Conservation (phyloP, 2,113 vertebrate species). For the Perognathus longimembris region DNA sequence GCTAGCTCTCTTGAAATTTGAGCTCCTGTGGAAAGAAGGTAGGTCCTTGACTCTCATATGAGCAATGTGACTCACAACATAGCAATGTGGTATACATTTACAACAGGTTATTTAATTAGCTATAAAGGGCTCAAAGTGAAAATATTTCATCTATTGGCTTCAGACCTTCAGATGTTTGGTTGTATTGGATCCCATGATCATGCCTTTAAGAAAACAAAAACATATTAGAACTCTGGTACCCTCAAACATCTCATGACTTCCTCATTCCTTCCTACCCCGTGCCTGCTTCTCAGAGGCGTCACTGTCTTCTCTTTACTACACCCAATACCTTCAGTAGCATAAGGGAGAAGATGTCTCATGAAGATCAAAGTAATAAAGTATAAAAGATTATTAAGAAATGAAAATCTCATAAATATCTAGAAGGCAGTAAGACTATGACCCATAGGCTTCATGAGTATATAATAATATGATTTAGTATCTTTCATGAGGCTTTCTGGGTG, state of each 20-base stretch:
- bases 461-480: slow-evolving; percentile 14
- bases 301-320: background rate
- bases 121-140: slow-evolving; percentile 15
- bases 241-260: background rate
- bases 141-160: background rate
- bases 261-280: background rate
- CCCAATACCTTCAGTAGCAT: background rate
- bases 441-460: slow-evolving; percentile 25
- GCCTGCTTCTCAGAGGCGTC: background rate
- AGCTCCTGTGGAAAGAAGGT: too few species aligned
- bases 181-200: background rate
- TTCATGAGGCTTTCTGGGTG: slow-evolving; percentile 17
- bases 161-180: background rate
- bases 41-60: background rate
- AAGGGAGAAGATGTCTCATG: background rate
- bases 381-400: slow-evolving; percentile 23
- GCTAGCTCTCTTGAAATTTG: slow-evolving; percentile 3
- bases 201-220: too few species aligned
- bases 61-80: too few species aligned
- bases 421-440: background rate
- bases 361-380: slow-evolving; percentile 57
- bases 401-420: slow-evolving; percentile 23
- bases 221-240: background rate
- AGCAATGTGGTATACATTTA: background rate
- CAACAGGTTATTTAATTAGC: background rate